These are phyloP conservation scores for Chroicocephalus ridibundus DNA, from an alignment of 2,113 vertebrate genomes.

Conservation along the genomic window DNA sequence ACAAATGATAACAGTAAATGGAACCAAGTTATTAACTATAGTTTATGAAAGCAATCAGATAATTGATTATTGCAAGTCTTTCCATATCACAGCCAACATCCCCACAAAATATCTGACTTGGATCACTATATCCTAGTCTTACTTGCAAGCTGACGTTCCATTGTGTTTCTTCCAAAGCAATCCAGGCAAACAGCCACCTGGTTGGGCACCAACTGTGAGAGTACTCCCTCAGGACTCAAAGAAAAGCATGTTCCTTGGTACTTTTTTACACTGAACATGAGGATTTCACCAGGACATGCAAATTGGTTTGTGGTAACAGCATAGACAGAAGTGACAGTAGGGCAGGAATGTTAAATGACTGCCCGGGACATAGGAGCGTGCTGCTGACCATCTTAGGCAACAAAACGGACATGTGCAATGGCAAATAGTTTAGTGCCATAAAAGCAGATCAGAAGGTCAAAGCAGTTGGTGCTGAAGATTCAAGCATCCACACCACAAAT, in stretches of 20 bases:
- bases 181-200: not conserved
- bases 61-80: not conserved
- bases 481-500: not conserved
- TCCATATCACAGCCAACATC: not conserved
- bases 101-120: not conserved
- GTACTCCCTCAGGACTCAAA: not conserved
- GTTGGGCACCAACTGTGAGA: not conserved
- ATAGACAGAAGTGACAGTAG: not conserved
- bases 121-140: accelerated
- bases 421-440: not conserved
- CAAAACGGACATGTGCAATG: accelerated
- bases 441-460: not conserved
- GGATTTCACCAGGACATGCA: not conserved
- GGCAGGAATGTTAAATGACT: not conserved
- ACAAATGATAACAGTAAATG: not conserved
- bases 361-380: not conserved
- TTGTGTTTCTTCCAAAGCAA: not conserved
- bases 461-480: not conserved
- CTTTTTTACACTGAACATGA: not conserved
- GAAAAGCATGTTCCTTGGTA: not conserved
- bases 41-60: not conserved
- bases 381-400: not conserved
- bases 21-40: not conserved
- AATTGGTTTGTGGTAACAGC: not conserved
- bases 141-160: not conserved